Evolutionary conservation across 2,797 vertebrate genomes (phyloP).

Genomic region (Urocyon cinereoargenteus): DNA sequence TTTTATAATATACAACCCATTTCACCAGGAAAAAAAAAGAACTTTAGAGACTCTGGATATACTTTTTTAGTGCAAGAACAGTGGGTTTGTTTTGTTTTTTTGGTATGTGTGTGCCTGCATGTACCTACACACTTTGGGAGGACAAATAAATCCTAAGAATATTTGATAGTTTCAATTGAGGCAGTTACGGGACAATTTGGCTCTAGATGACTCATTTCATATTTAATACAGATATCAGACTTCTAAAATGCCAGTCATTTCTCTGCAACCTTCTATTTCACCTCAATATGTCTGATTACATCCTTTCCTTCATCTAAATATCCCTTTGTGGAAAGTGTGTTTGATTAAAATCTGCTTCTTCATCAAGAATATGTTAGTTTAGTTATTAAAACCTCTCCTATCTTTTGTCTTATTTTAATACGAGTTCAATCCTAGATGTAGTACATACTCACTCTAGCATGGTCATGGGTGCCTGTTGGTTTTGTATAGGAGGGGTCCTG

Average conservation of each 20-base stretch:
- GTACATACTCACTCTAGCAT: background rate
- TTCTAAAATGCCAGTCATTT: conserved; percentile 51
- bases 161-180: conserved; percentile 66
- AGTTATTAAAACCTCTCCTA: conserved; percentile 5
- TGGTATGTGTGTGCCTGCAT: background rate
- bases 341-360: conserved; percentile 50
- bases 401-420: conserved; percentile 47
- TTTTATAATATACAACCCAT: conserved; percentile 86
- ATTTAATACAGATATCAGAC: conserved; percentile 44
- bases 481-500: background rate
- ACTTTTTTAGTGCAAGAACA: conserved; percentile 73
- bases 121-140: background rate
- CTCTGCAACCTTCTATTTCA: conserved; percentile 30
- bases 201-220: conserved; percentile 22
- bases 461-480: background rate
- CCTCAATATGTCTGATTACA: conserved; percentile 14
- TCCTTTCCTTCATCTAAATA: background rate
- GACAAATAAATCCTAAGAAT: conserved; percentile 51
- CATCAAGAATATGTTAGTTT: conserved; percentile 17
- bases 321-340: conserved; percentile 45
- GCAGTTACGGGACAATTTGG: conserved; percentile 20
- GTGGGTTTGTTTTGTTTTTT: background rate
- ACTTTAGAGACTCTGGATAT: conserved; percentile 79
- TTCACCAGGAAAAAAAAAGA: conserved; percentile 75
- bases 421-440: background rate